Evolutionary conservation across 2,888 invertebrate species (phyloP), one percentile per base, ranked within the genome.

Genomic region (Ceriagrion tenellum): DNA sequence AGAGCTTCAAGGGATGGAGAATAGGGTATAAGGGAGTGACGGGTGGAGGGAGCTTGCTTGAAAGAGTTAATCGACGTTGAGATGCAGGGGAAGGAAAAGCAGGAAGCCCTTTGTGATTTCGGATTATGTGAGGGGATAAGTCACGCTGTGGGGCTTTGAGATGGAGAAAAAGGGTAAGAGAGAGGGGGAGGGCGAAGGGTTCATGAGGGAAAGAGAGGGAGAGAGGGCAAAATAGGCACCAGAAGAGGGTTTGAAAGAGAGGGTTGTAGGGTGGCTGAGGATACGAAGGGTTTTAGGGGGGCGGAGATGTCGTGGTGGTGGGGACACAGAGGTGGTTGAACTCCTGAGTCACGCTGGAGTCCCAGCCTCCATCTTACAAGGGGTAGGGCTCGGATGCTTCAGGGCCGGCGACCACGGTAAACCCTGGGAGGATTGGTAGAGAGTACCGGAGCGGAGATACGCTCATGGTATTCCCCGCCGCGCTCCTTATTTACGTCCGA

Each of bases 51-150:
- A 10, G 81, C 35, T 81, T 81, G 81, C 35, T 81, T 81, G 81
- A 81, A 81, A 81, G 81, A 81, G 81, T 81, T 81, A 81, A 81
- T 81, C 81, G 81, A 81, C 81, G 35, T 81, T 81, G 81, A 35
- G 81, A 81, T 35, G 81, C 35, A 81, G 35, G 81, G 30, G 30
- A 81, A 81, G 81, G 81, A 81, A 59, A 81, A 81, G 81, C 81
- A 81, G 81, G 81, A 81, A 81, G 81, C 35, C n/a, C 81, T 81
- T 81, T 81, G 81, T 81, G 81, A 81, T 81, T 35, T 81, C 30
- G 81, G 81, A 81, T 81, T 81, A 81, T 81, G 81, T n/a, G 81
- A 81, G 81, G 81, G 81, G 81, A 81, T 81, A 81, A 81, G 81
- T 81, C 81, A 81, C 81, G 30, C 81, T 59, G 59, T 16, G 35